Evolutionary conservation across 2,888 invertebrate genomes (phyloP).

Genomic region (Amblyjoppa fuscipennis): DNA sequence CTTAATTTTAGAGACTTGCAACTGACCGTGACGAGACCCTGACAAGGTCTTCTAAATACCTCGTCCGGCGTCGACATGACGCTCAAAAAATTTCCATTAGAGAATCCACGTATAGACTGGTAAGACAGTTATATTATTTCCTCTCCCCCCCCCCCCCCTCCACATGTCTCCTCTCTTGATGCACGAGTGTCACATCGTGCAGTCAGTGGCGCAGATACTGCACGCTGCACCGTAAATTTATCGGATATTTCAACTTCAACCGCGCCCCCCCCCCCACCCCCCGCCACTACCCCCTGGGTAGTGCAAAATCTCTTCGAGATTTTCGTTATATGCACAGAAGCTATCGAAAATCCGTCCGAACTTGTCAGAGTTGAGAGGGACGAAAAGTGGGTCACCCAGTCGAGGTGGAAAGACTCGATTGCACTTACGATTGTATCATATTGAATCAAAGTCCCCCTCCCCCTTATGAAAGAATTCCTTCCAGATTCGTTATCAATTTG

Average conservation of each 20-base stretch:
- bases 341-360: constrained; percentile 9
- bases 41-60: no score
- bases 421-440: neutral
- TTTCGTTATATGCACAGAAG: neutral
- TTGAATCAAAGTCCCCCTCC: neutral
- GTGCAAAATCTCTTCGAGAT: constrained; percentile 1
- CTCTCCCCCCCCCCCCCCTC: no score
- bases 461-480: no score
- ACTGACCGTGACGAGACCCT: no score
- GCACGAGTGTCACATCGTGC: neutral
- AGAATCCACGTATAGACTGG: no score
- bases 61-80: no score
- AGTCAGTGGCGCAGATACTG: neutral
- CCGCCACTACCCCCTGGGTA: no score
- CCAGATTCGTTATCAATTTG: no score
- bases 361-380: neutral
- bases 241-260: neutral
- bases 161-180: neutral
- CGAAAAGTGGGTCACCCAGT: neutral
- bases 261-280: no score
- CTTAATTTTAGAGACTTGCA: no score
- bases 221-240: neutral
- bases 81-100: no score
- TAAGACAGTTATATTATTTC: no score
- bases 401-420: neutral